Evolutionary conservation across 2,888 invertebrate genomes (phyloP), one percentile per base, ranked within the genome.

Genomic region (Eupithecia inturbata): DNA sequence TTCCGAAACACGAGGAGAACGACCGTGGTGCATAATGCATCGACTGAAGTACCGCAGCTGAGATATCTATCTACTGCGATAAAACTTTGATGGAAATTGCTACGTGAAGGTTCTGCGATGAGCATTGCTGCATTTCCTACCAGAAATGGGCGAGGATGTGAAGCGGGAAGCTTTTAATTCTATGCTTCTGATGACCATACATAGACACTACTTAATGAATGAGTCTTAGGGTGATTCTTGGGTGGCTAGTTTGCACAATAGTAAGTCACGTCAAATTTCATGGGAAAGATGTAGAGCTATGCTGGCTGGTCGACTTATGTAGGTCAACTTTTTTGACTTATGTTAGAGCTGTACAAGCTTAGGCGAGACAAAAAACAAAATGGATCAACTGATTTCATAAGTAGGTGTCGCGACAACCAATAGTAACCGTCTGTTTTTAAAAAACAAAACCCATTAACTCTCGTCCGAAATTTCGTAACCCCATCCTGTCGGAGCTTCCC

Each of bases 21-120:
- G 67, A 60, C 72, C 69, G 72, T 75, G 67, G 72, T 78, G 74
- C 76, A 76, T 78, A 68, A 76, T 76, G 77, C 67, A 75, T n/a
- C 64, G 64, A 36, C 64, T 66, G 66, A 39, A 66, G 66, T 36
- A 67, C 67, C 31, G 66, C 71, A 60, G 67, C 68, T 70, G 72
- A 57, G 63, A 66, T n/a, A n/a, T n/a, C n/a, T n/a, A n/a, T n/a
- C 72, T 73, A 49, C 39, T 36, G 63, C n/a, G 31, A 36, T 63
- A 57, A 68, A 71, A 41, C 60, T 39, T 12, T 68, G n/a, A 41
- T 66, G 66, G 66, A 36, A 16, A 16, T 66, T 26, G 26, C 66
- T 66, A 39, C 6, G 22, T 26, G 66, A 41, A 36, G 66, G 4
- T 39, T 22, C 16, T 6, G 14, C 26, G 26, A 26, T 36, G n/a